Evolutionary conservation across 2,888 invertebrate genomes (phyloP), one percentile per base, ranked within the genome.

Genomic region (Yponomeuta cagnagella): DNA sequence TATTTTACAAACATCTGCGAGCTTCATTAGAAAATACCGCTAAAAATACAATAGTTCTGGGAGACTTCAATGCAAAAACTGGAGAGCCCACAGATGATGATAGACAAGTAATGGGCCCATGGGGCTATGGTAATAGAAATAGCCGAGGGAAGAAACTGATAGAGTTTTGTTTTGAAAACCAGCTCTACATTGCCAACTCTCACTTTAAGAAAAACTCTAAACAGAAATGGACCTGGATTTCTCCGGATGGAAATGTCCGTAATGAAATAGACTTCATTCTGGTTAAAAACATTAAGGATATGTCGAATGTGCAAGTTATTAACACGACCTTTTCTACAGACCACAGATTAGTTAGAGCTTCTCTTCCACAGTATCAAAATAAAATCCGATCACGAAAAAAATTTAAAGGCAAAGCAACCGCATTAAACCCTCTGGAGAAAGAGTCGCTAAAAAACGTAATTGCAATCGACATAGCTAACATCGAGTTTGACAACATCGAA

Each of bases 251-350:
- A 23, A 23, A 23, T 23, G 23, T 23, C 23, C 23, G 23, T 23
- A 23, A 23, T 37, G 66, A 67, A 67, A 67, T 67, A 15, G 66
- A 67, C n/a, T 33, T 67, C 37, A 67, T 67, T 8, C 66, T 67
- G 30, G 37, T 67, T 12, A 33, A 67, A 33, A 33, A 67, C 37
- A 67, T 37, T 2, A 33, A 37, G 10, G 12, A 8, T 2, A n/a
- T 67, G 1, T 31, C 37, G 1, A n/a, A 67, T 10, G 10, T 67
- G 9, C 37, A 67, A 5, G 66, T 67, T 9, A 67, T 67, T 37
- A 67, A 67, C 15, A 33, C 37, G 6, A 67, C 37, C 10, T 67
- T 33, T 5, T 37, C 66, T 10, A 33, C 66, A 15, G 66, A 67
- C 37, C 66, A 67, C 37, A 67, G 66, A 67, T 6, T 67, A 10